These are phyloP conservation scores for Orchesella flavescens DNA, from an alignment of 2,888 invertebrate genomes.

Conservation along the genomic window DNA sequence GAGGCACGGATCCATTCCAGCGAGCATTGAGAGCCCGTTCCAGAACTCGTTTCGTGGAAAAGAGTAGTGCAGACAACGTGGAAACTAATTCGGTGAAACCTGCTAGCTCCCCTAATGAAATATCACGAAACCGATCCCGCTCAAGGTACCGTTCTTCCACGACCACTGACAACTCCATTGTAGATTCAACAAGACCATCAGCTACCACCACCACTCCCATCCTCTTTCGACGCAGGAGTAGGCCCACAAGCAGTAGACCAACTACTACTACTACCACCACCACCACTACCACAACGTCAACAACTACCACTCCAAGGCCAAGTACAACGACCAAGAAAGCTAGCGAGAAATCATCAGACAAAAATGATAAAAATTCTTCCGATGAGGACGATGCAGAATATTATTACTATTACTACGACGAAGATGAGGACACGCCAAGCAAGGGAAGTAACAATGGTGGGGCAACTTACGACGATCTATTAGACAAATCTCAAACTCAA, in stretches of 20 bases:
- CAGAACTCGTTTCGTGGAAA: conserved; percentile 19
- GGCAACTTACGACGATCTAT: conserved; percentile 45
- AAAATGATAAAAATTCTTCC: conserved; percentile 14
- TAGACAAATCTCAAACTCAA: conserved; percentile 66
- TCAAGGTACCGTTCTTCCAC: conserved; percentile 62
- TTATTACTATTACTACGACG: conserved; percentile 74
- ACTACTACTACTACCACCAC: conserved; percentile 50
- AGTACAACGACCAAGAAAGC: conserved; percentile 37
- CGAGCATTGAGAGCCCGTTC: conserved; percentile 31
- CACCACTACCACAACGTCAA: conserved; percentile 52
- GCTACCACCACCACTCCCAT: conserved; percentile 39
- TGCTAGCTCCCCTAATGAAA: conserved; percentile 14
- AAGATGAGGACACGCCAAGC: conserved; percentile 79
- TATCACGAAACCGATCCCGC: conserved; percentile 51
- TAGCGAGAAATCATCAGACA: neutral
- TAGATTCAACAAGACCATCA: conserved; percentile 39
- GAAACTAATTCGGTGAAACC: conserved; percentile 16
- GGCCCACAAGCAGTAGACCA: conserved; percentile 46
- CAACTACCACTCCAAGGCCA: conserved; percentile 61
- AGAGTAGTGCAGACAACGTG: conserved; percentile 8
- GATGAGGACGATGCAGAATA: conserved; percentile 66
- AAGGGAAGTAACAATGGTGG: neutral
- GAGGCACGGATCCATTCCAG: conserved; percentile 49
- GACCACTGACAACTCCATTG: conserved; percentile 34
- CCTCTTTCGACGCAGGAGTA: conserved; percentile 44